These are phyloP conservation scores for Serripes groenlandicus DNA, from an alignment of 2,888 invertebrate species.

Conservation along the genomic window DNA sequence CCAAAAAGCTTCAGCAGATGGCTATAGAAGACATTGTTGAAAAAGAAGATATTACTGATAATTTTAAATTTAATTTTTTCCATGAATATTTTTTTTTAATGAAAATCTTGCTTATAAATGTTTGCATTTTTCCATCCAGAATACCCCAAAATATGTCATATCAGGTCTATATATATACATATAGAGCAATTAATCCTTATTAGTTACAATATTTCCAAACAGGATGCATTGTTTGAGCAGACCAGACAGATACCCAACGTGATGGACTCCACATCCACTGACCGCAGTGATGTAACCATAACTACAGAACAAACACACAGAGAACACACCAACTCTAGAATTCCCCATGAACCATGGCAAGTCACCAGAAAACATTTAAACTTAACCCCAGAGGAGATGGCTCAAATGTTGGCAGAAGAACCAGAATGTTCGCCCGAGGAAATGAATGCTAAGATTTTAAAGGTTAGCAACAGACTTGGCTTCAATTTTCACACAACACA, in stretches of 20 bases:
- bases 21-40: not conserved
- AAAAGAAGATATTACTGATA: not conserved
- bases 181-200: no score
- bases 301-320: not conserved
- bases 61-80: no score
- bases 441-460: slow-evolving; percentile 73
- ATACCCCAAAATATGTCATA: no score
- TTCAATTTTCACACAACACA: no score
- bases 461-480: no score
- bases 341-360: slow-evolving; percentile 82
- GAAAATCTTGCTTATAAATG: no score
- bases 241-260: slow-evolving; percentile 60
- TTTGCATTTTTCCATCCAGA: no score
- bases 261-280: slow-evolving; percentile 55
- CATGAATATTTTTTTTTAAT: no score
- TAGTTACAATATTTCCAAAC: slow-evolving; percentile 48
- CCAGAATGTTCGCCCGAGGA: slow-evolving; percentile 60
- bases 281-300: slow-evolving; percentile 39
- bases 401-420: slow-evolving; percentile 67
- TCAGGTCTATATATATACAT: no score
- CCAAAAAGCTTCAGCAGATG: not conserved
- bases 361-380: slow-evolving; percentile 79
- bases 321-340: slow-evolving; percentile 35
- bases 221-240: slow-evolving; percentile 75
- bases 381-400: slow-evolving; percentile 76